Evolutionary conservation across 2,888 invertebrate species (phyloP), one percentile per base, ranked within the genome.

Genomic region (Abscondita cerata): DNA sequence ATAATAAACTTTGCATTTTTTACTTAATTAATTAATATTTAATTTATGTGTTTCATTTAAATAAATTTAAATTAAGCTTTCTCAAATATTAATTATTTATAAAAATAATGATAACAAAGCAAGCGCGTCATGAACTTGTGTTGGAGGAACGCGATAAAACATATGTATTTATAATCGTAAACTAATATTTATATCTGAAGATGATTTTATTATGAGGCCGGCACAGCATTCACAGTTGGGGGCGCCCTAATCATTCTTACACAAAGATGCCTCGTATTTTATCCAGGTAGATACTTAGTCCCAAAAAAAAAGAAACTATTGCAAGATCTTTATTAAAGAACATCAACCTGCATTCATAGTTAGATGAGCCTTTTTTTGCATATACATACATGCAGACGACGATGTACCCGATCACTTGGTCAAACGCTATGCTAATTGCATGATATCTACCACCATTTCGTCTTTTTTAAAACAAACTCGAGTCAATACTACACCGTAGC

Each of bases 121-220:
- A 67, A 67, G 25, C 25, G 25, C 25, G 25, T 25, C 25, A 25
- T 25, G 25, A 25, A 25, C 25, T 25, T 25, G 25, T 25, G 6
- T 2, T 25, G 25, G 25, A 25, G 6, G 25, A 71, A 71, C 73
- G 79, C 69, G 78, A 75, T 77, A 77, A 76, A 78, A 80, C 78
- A 77, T 70, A 69, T 78, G 78, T 78, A 77, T 75, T 75, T 75
- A 74, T 73, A 78, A 78, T 75, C 75, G 72, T 76, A 78, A 77
- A 75, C 78, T 72, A 79, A 80, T 80, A 80, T 80, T 80, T 79
- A 79, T 80, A 78, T 78, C 72, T 69, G 71, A 72, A 77, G 79
- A 80, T 80, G 79, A 79, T 80, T 80, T 80, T 80, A 78, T 80
- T 80, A 78, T 70, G 72, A 64, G 70, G 72, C 69, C 73, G 74